Conservation (phyloP, 2,888 invertebrate genomes). For the Quadriops clusia region DNA sequence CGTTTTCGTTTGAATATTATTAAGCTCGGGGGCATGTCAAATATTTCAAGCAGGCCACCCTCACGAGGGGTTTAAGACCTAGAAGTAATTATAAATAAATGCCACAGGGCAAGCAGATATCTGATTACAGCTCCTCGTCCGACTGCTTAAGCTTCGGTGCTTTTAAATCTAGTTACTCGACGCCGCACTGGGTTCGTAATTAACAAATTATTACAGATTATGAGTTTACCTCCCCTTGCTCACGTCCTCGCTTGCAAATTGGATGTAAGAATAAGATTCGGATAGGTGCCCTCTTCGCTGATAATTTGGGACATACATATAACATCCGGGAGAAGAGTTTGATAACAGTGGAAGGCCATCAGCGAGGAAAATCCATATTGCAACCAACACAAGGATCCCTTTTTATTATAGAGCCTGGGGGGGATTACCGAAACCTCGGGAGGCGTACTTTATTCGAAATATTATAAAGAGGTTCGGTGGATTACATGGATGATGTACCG, state of each 20-base stretch:
- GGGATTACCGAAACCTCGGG: no score
- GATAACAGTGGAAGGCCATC: no score
- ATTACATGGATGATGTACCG: conserved; percentile 37
- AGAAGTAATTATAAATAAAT: conserved; percentile 37
- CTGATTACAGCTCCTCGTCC: conserved; percentile 33
- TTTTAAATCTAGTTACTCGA: conserved; percentile 36
- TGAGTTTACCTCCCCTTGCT: conserved; percentile 14
- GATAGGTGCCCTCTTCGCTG: no score
- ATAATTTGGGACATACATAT: no score
- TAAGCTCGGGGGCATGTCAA: no score
- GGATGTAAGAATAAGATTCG: no score
- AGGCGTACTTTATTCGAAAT: neutral
- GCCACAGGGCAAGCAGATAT: conserved; percentile 34
- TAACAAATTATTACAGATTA: conserved; percentile 36
- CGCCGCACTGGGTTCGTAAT: conserved; percentile 34
- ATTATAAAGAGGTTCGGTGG: conserved; percentile 18
- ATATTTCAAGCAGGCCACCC: no score
- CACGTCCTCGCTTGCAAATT: conserved; percentile 3
- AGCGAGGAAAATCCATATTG: no score
- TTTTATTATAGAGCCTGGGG: no score
- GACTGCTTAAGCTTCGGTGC: conserved; percentile 32
- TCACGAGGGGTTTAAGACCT: conserved; percentile 22
- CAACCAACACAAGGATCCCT: no score
- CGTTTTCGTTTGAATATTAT: no score
- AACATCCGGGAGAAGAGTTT: no score